Evolutionary conservation across 2,888 invertebrate genomes (phyloP).

Genomic region (Megalurothrips usitatus): DNA sequence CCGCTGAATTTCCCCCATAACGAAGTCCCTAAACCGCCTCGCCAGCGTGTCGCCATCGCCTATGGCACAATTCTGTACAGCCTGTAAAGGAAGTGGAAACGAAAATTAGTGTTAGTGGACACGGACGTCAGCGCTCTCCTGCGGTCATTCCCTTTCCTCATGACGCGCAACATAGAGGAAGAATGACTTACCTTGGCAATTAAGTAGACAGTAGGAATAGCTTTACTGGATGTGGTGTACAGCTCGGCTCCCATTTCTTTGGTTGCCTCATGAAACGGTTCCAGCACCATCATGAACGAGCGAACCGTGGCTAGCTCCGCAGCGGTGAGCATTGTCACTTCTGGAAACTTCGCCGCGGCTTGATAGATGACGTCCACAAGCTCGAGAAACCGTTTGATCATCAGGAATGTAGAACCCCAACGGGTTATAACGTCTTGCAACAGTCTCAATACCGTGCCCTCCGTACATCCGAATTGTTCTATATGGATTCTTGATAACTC

Average conservation of each 20-base stretch:
- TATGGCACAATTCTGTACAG: neutral
- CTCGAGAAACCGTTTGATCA: neutral
- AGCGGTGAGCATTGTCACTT: neutral
- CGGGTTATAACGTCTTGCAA: neutral
- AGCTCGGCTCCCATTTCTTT: neutral
- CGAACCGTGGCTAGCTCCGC: neutral
- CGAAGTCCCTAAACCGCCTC: neutral
- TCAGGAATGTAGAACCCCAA: neutral
- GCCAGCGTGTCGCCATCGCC: neutral
- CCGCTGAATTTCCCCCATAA: neutral
- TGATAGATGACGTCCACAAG: neutral
- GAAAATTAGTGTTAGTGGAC: neutral
- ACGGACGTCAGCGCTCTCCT: neutral
- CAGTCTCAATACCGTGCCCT: neutral
- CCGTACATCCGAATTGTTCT: neutral
- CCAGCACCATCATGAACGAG: neutral
- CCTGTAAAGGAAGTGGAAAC: neutral
- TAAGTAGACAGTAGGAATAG: neutral
- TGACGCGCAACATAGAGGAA: neutral
- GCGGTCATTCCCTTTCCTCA: neutral
- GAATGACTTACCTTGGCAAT: neutral
- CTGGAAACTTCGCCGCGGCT: conserved; percentile 1
- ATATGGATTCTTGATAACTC: neutral
- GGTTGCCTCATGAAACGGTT: neutral
- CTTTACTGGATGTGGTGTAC: neutral